Evolutionary conservation across 2,888 invertebrate genomes (phyloP).

Genomic region (Caenorhabditis macrosperma): DNA sequence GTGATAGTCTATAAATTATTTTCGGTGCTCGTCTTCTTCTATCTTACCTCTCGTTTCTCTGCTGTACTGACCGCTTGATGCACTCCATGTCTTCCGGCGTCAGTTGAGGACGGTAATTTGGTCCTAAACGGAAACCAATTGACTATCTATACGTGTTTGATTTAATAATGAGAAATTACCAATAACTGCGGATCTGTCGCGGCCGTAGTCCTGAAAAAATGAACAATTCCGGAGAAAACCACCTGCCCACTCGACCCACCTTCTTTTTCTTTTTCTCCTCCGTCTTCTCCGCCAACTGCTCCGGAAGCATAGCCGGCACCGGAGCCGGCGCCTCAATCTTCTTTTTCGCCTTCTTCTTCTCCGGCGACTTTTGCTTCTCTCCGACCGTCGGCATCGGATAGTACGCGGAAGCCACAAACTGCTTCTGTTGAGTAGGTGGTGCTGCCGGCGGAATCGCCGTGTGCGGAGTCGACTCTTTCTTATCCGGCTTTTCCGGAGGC

Average conservation of each 20-base stretch:
- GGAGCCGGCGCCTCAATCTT: background rate
- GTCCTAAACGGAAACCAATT: slow-evolving; percentile 46
- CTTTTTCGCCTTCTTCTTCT: slow-evolving; percentile 26
- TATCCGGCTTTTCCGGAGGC: background rate
- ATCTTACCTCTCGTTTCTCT: slow-evolving; percentile 55
- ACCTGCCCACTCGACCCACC: background rate
- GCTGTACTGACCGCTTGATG: slow-evolving; percentile 52
- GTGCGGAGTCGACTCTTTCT: slow-evolving; percentile 13
- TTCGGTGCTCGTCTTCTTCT: background rate
- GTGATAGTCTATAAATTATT: slow-evolving; percentile 22
- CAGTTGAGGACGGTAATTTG: slow-evolving; percentile 50
- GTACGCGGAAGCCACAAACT: slow-evolving; percentile 27
- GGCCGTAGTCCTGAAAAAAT: background rate
- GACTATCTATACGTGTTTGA: no score
- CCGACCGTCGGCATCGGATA: slow-evolving; percentile 42
- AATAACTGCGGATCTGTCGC: slow-evolving; percentile 9
- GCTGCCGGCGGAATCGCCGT: slow-evolving; percentile 18
- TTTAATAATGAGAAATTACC: no score
- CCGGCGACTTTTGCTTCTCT: slow-evolving; percentile 42
- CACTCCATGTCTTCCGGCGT: slow-evolving; percentile 52
- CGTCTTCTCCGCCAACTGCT: background rate
- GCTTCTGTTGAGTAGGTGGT: slow-evolving; percentile 19
- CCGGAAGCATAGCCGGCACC: background rate
- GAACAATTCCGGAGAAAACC: background rate
- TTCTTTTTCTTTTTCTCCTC: slow-evolving; percentile 28